Conservation (phyloP, 2,888 invertebrate genomes). For the Chloromyia formosa region DNA sequence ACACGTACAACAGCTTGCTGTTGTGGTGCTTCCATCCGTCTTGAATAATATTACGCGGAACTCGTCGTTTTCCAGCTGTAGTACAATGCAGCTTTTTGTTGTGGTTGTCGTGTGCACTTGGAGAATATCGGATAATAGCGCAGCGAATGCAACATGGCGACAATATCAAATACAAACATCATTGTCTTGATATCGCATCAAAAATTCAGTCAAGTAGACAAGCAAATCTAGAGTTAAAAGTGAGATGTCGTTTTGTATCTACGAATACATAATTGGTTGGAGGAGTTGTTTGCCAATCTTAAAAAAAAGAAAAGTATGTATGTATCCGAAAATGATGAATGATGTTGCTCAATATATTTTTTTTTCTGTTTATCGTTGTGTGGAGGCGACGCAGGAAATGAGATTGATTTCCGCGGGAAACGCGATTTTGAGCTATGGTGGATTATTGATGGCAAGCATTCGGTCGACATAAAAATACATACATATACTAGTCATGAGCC, state of each 20-base stretch:
- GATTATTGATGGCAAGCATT: background rate
- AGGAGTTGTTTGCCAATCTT: background rate
- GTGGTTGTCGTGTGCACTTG: background rate
- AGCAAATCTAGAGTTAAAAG: no score
- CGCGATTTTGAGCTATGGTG: background rate
- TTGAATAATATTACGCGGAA: no score
- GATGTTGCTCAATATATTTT: background rate
- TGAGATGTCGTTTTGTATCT: no score
- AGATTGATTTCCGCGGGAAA: conserved; percentile 37
- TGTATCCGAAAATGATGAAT: background rate
- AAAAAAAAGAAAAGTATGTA: no score
- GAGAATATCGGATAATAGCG: conserved; percentile 9
- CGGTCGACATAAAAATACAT: background rate
- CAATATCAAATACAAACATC: no score
- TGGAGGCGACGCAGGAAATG: conserved; percentile 14
- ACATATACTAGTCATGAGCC: background rate
- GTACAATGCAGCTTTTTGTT: background rate
- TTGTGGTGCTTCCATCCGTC: conserved; percentile 6
- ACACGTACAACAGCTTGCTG: no score
- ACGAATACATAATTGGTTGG: background rate
- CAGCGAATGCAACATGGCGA: conserved; percentile 11
- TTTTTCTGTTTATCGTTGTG: background rate
- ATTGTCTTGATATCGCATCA: no score
- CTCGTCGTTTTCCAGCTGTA: background rate
- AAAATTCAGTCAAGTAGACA: no score